A percentile compares a stretch with the other conserved stretches of the same genome.
These are phyloP conservation scores for Leptogaster cylindrica DNA, from an alignment of 2,888 invertebrate genomes.

Conservation along the genomic window DNA sequence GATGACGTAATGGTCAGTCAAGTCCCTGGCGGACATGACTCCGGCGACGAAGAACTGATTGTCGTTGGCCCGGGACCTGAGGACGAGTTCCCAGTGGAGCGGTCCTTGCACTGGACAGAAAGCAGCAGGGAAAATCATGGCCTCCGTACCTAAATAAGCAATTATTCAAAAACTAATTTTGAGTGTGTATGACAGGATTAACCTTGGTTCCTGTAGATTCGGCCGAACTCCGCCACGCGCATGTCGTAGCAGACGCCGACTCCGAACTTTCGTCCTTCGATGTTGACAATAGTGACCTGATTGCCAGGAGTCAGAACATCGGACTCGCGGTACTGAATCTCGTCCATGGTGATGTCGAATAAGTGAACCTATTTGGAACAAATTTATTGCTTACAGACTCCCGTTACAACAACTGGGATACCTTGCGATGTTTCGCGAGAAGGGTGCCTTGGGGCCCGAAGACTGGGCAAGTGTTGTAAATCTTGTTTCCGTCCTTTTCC, in stretches of 20 bases:
- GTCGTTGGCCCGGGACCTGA: conserved; percentile 78
- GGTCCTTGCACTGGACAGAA: conserved; percentile 95
- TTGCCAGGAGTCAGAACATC: conserved; percentile 80
- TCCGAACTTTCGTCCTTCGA: conserved; percentile 76
- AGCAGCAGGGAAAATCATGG: conserved; percentile 87
- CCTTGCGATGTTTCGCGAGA: conserved; percentile 66
- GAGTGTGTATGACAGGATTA: not conserved
- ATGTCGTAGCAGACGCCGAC: conserved; percentile 96
- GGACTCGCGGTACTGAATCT: conserved; percentile 81
- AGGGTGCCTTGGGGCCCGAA: conserved; percentile 77
- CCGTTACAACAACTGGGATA: conserved; percentile 25
- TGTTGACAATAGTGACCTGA: conserved; percentile 75
- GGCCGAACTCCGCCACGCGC: conserved; percentile 87
- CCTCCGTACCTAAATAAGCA: conserved; percentile 70
- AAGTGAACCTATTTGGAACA: conserved; percentile 75
- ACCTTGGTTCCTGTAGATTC: conserved; percentile 70
- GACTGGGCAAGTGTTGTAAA: conserved; percentile 82
- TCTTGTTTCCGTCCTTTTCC: conserved; percentile 19
- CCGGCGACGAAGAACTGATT: conserved; percentile 84
- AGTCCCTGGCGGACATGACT: conserved; percentile 79
- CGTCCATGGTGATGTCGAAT: conserved; percentile 79
- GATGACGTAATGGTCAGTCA: conserved; percentile 76
- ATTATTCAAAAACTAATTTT: not conserved
- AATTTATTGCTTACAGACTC: conserved; percentile 55
- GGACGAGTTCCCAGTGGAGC: conserved; percentile 84